A percentile compares a stretch with the other conserved stretches of the same genome.
These are phyloP conservation scores for Lomographa bimaculata DNA, from an alignment of 2,888 invertebrate genomes.

Conservation along the genomic window DNA sequence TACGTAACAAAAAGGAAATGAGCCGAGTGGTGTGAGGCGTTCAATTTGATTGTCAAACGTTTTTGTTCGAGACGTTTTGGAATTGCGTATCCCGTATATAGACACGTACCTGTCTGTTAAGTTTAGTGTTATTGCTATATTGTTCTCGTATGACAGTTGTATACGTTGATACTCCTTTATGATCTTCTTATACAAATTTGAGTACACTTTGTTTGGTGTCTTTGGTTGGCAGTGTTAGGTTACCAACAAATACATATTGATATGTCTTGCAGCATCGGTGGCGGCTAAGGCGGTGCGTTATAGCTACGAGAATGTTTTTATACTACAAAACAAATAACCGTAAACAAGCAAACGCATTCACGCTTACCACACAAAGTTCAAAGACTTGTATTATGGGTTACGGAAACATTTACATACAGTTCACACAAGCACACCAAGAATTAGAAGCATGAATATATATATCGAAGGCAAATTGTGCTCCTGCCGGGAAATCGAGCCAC, in stretches of 20 bases:
- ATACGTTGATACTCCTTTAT: constrained; percentile 28
- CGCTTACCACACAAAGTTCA: no score
- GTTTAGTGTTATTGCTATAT: constrained; percentile 38
- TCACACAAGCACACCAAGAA: no score
- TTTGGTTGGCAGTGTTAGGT: constrained; percentile 7
- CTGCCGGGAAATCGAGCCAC: no score
- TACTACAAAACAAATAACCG: no score
- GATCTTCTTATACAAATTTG: constrained; percentile 13
- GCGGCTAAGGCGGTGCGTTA: no score
- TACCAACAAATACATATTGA: constrained; percentile 8
- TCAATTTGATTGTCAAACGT: constrained; percentile 64
- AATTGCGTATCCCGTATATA: constrained; percentile 49
- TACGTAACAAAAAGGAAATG: constrained; percentile 79
- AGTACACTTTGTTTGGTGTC: constrained; percentile 4
- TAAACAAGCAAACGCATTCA: no score
- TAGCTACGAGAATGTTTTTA: no score
- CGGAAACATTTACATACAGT: no score
- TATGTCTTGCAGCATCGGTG: no score
- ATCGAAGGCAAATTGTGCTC: no score
- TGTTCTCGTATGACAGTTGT: constrained; percentile 36
- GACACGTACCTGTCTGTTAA: constrained; percentile 33
- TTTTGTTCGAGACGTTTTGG: constrained; percentile 57
- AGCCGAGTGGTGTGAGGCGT: constrained; percentile 56
- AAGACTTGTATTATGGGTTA: no score
- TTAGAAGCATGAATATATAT: no score